Evolutionary conservation across 37 sponge, comb jelly and placozoan genomes (phyloP), one percentile per base, ranked within the genome.

Genomic region (Haliclona indistincta): DNA sequence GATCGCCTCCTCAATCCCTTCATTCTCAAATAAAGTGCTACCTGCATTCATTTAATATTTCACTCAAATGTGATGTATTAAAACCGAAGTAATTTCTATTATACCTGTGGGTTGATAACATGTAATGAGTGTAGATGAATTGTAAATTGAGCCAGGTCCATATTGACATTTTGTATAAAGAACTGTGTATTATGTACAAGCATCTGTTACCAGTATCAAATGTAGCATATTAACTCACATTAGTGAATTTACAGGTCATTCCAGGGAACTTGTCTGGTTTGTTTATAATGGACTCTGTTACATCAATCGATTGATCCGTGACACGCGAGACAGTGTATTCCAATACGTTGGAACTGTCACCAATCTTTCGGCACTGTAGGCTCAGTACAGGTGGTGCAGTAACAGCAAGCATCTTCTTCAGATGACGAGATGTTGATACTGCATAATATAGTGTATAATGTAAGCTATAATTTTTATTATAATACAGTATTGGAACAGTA

Each of bases 101-200:
- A 33, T 36, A 81, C 82, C 54, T 73, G 65, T 30, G 82, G 82
- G 55, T 73, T 81, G 65, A 73, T 33, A 7, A 81, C 37, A 23
- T 81, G 82, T 68, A 81, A 6, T 42, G 73, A 55, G 55, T 73
- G 82, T 13, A 81, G 40, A 17, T 65, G 56, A 4, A 45, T 23
- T 13, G 35, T n/a, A n/a, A n/a, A n/a, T n/a, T n/a, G n/a, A n/a
- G n/a, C n/a, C n/a, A n/a, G n/a, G n/a, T n/a, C n/a, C n/a, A n/a
- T n/a, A n/a, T n/a, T n/a, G n/a, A n/a, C n/a, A n/a, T n/a, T n/a
- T n/a, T n/a, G n/a, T n/a, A n/a, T n/a, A n/a, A n/a, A n/a, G n/a
- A n/a, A n/a, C n/a, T n/a, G n/a, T n/a, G n/a, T n/a, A n/a, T n/a
- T n/a, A n/a, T n/a, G n/a, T n/a, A n/a, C n/a, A n/a, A n/a, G n/a